phyloP scores from a whole-genome alignment of 2,113 vertebrate genomes.

The Cnemophilus loriae region DNA sequence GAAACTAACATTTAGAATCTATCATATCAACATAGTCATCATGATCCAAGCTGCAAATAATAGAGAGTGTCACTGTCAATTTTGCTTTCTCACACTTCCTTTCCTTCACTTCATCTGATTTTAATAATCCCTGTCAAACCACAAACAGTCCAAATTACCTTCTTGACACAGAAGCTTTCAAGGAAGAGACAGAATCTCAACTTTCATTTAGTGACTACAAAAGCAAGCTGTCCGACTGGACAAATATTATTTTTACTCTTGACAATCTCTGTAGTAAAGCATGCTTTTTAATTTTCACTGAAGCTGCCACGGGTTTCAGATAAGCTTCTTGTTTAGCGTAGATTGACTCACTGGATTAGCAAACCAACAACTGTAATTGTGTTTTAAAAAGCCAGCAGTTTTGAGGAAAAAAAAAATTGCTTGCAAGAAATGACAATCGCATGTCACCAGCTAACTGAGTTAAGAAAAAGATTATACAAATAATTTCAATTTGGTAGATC shows the following conservation, averaged over 20 bases:
- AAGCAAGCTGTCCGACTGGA: slow-evolving; percentile 95
- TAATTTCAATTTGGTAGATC: not conserved
- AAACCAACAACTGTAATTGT: slow-evolving; percentile 80
- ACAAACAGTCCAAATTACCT: slow-evolving; percentile 91
- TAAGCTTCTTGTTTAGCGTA: slow-evolving; percentile 70
- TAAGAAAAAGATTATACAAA: slow-evolving; percentile 51
- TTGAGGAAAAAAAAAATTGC: slow-evolving; percentile 30
- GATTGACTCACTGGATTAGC: slow-evolving; percentile 80
- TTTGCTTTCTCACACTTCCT: slow-evolving; percentile 86
- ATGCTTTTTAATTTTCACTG: slow-evolving; percentile 86
- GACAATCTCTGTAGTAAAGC: slow-evolving; percentile 90
- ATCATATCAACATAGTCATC: slow-evolving; percentile 86
- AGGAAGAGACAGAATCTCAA: slow-evolving; percentile 93
- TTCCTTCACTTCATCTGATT: slow-evolving; percentile 91
- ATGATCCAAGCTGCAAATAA: slow-evolving; percentile 93
- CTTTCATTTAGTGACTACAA: slow-evolving; percentile 97
- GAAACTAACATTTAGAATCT: slow-evolving; percentile 73
- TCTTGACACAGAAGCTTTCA: slow-evolving; percentile 87
- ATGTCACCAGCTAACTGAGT: slow-evolving; percentile 69
- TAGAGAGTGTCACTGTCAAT: slow-evolving; percentile 97
- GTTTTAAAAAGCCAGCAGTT: slow-evolving; percentile 59
- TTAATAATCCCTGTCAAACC: slow-evolving; percentile 99
- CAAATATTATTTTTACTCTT: slow-evolving; percentile 97
- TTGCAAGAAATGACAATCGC: slow-evolving; percentile 47
- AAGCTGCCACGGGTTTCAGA: slow-evolving; percentile 74